Conservation (phyloP, 2,797 vertebrate genomes). For the Dipus sagitta region DNA sequence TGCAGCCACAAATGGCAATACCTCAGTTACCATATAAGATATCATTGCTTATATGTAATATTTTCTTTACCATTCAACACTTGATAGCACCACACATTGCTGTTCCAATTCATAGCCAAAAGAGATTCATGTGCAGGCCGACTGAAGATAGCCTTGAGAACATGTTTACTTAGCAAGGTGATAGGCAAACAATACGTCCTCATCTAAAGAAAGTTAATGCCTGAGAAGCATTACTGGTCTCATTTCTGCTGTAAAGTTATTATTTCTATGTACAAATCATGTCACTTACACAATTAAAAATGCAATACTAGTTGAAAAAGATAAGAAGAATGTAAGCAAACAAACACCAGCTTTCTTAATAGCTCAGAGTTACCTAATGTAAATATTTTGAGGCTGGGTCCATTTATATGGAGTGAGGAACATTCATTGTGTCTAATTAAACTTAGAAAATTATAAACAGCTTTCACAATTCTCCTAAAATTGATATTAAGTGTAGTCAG, state of each 20-base stretch:
- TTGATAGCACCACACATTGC: too few relatives aligned
- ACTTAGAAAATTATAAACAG: neutral
- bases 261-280: neutral
- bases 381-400: too few relatives aligned
- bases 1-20: neutral
- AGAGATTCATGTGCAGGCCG: too few relatives aligned
- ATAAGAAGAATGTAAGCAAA: too few relatives aligned
- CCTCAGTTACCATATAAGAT: neutral
- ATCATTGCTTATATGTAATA: neutral
- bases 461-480: neutral
- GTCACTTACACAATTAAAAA: neutral
- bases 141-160: too few relatives aligned
- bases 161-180: too few relatives aligned
- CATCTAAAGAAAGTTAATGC: neutral
- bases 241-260: neutral
- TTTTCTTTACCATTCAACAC: neutral
- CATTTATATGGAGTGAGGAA: too few relatives aligned
- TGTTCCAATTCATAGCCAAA: too few relatives aligned
- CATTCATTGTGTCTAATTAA: neutral
- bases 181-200: too few relatives aligned
- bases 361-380: neutral
- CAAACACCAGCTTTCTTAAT: neutral
- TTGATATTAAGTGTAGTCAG: neutral
- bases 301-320: too few relatives aligned
- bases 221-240: neutral